These are phyloP conservation scores for Melanotaenia trifasciata DNA, from an alignment of 2,797 vertebrate species.

Conservation along the genomic window DNA sequence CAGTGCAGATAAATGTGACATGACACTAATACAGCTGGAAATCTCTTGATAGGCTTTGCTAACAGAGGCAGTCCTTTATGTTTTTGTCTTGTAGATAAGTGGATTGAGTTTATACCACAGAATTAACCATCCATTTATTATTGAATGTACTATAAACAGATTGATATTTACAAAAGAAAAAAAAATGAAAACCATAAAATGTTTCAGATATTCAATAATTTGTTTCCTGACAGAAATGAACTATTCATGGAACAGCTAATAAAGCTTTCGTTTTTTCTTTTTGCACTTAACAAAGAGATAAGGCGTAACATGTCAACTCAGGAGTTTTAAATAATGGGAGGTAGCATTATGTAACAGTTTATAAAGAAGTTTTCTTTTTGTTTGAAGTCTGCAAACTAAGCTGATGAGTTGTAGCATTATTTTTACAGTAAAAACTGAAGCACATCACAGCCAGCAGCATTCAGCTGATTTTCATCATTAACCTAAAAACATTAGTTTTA, in stretches of 20 bases:
- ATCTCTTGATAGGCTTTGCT: neutral
- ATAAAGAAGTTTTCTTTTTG: neutral
- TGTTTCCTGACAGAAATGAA: too few species aligned
- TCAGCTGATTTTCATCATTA: too few species aligned
- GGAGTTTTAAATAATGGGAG: neutral
- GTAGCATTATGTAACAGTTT: neutral
- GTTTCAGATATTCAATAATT: too few species aligned
- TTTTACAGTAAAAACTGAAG: too few species aligned
- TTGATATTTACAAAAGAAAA: too few species aligned
- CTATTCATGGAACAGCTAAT: too few species aligned
- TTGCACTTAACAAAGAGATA: neutral
- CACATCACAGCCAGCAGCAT: too few species aligned
- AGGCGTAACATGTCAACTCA: neutral
- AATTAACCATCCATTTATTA: neutral
- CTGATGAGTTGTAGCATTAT: neutral
- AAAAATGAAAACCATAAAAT: too few species aligned
- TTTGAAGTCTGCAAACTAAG: neutral
- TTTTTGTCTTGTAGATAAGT: neutral
- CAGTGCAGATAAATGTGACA: conserved; percentile 8
- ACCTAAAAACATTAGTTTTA: too few species aligned
- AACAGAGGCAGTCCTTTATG: neutral
- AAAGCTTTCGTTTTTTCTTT: neutral
- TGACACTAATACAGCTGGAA: neutral
- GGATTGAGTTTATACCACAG: neutral
- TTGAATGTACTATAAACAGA: neutral